Evolutionary conservation across 1,140 invertebrate genomes (phyloP).

Genomic region (Aradophagus sp.): DNA sequence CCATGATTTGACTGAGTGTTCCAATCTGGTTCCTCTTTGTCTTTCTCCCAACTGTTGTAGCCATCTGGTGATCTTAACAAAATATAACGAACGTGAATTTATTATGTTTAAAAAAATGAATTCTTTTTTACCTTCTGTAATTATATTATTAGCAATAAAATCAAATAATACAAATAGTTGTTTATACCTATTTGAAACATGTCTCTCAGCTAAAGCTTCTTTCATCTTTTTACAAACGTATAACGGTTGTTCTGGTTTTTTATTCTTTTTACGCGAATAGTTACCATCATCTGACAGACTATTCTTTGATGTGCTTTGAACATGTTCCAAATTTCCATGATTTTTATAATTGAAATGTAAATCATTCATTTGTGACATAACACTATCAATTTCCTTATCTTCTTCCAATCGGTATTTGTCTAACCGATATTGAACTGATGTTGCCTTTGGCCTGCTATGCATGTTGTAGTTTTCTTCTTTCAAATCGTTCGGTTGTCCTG

Average conservation of each 20-base stretch:
- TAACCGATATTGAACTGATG: constrained; percentile 67
- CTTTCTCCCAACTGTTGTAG: constrained; percentile 62
- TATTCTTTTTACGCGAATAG: constrained; percentile 69
- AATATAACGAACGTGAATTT: no score
- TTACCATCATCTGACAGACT: constrained; percentile 60
- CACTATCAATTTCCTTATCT: constrained; percentile 59
- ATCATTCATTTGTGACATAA: constrained; percentile 64
- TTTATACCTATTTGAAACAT: constrained; percentile 64
- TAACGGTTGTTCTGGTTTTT: constrained; percentile 77
- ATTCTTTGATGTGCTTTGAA: constrained; percentile 60
- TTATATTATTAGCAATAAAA: no score
- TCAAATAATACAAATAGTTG: no score
- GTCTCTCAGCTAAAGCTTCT: constrained; percentile 72
- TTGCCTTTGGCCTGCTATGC: constrained; percentile 61
- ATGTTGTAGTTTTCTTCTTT: constrained; percentile 70
- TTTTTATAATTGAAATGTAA: constrained; percentile 64
- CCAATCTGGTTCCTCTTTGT: constrained; percentile 67
- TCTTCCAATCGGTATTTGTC: constrained; percentile 58
- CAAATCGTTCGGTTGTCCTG: constrained; percentile 73
- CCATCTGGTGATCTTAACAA: constrained; percentile 60
- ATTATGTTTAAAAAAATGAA: no score
- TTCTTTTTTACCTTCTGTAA: no score
- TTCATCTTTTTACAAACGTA: constrained; percentile 77
- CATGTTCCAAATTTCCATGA: constrained; percentile 58
- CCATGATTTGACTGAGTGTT: constrained; percentile 66